Evolutionary conservation across 2,797 vertebrate genomes (phyloP), one percentile per base, ranked within the genome.

Genomic region (Xerus rutilus): DNA sequence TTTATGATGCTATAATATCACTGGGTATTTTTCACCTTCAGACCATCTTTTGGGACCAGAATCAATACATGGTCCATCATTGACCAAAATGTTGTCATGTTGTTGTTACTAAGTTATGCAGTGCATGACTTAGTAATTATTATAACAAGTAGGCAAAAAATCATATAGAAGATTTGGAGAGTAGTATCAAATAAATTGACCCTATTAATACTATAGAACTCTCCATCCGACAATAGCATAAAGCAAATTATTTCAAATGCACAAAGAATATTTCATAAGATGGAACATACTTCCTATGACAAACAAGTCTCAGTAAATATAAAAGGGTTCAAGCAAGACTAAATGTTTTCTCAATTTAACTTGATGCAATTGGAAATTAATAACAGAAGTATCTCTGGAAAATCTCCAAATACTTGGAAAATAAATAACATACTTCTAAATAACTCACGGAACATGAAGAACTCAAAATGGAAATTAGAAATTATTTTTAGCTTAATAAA

Each of bases 331-430:
- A 93, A 92, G 43, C 54, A 20, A 89, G 35, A 62, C 30, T 70
- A 87, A 95, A 94, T 52, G 52, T 3, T 93, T 93, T 82, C 20
- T 86, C 74, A 76, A 21, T 43, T 94, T 81, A 69, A 59, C 52
- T 79, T n/a, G 39, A 79, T 43, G 85, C 77, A 77, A 74, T 94
- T 70, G 89, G 32, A 84, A 82, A 88, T 76, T 82, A 88, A 86
- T 89, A 72, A 89, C 57, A 94, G 21, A 57, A 30, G 54, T 81
- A 87, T 47, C 79, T 69, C 18, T 69, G 18, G 25, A 86, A 96
- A 89, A 57, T 62, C 32, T 32, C 32, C 73, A 92, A 86, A 88
- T 82, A 86, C 92, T 91, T 95, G n/a, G 7, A 86, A 96, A 89
- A 62, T 54, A 95, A 89, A 93, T 83, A 64, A 72, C 35, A 87